Evolutionary conservation across 2,797 vertebrate genomes (phyloP).

Genomic region (Gallinago solitaria): DNA sequence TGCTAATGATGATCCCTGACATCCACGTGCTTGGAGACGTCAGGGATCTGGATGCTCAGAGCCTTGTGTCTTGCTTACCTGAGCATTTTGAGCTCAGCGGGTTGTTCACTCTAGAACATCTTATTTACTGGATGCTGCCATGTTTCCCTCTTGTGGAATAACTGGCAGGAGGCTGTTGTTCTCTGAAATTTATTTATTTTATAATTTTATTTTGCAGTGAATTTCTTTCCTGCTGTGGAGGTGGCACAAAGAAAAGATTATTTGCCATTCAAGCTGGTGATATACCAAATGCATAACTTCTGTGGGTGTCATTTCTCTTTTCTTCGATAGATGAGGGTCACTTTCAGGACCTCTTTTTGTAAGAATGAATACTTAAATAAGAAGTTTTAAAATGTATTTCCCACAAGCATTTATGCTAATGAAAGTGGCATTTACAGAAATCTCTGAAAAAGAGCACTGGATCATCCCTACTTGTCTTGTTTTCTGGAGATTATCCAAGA

Average conservation of each 20-base stretch:
- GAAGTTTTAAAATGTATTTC: neutral
- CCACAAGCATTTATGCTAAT: neutral
- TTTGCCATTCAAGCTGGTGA: neutral
- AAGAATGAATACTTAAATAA: neutral
- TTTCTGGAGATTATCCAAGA: constrained; percentile 41
- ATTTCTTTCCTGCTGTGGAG: neutral
- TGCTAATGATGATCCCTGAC: neutral
- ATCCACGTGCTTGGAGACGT: neutral
- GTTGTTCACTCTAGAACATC: neutral
- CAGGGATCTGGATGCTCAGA: neutral
- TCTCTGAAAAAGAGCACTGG: neutral
- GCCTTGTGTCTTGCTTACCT: neutral
- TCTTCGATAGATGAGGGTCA: neutral
- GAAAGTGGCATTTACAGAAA: constrained; percentile 22
- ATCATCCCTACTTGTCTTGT: constrained; percentile 21
- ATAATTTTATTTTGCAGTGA: neutral
- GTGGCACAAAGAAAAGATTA: neutral
- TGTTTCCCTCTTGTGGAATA: neutral
- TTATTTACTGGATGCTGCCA: neutral
- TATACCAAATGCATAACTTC: neutral
- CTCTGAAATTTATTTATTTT: neutral
- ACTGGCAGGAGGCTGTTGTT: neutral
- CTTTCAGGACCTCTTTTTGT: neutral
- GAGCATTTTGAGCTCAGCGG: neutral
- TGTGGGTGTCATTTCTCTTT: neutral